Evolutionary conservation across 2,797 vertebrate species (phyloP).

Genomic region (Schizopygopsis pylzovi): DNA sequence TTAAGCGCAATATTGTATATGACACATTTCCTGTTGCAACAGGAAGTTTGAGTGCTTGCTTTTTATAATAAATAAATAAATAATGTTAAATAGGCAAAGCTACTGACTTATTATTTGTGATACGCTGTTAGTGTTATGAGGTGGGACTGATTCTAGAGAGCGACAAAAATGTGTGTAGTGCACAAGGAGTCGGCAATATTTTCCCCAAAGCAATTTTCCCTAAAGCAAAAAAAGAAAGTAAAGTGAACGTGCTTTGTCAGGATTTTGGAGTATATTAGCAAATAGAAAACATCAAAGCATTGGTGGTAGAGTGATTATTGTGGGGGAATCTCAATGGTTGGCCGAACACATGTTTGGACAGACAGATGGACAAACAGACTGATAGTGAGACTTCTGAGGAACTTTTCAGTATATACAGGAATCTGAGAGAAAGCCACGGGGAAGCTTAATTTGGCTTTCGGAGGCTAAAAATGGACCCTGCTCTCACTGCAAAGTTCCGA

Average conservation of each 20-base stretch:
- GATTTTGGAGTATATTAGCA: background rate
- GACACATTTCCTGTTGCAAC: background rate
- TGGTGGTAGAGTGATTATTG: background rate
- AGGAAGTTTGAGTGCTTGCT: background rate
- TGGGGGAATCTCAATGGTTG: background rate
- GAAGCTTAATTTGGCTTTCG: constrained; percentile 30
- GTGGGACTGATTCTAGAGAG: too few relatives aligned
- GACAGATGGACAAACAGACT: background rate
- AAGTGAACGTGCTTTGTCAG: background rate
- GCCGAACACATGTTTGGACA: background rate
- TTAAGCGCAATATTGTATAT: background rate
- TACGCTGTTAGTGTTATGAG: background rate
- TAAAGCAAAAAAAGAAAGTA: background rate
- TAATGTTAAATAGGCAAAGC: background rate
- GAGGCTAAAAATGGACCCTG: constrained; percentile 2
- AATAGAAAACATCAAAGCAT: background rate
- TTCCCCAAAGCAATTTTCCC: too few relatives aligned
- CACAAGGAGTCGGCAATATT: background rate
- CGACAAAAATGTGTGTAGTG: background rate
- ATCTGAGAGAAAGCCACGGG: constrained; percentile 13
- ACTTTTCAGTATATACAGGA: background rate
- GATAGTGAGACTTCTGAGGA: background rate
- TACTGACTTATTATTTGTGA: background rate
- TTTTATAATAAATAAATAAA: background rate
- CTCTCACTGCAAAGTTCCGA: constrained; percentile 21